Percentiles rank a stretch among this genome's conserved stretches.
Conservation (phyloP, 1,140 invertebrate species). For the Euwallacea fornicatus region DNA sequence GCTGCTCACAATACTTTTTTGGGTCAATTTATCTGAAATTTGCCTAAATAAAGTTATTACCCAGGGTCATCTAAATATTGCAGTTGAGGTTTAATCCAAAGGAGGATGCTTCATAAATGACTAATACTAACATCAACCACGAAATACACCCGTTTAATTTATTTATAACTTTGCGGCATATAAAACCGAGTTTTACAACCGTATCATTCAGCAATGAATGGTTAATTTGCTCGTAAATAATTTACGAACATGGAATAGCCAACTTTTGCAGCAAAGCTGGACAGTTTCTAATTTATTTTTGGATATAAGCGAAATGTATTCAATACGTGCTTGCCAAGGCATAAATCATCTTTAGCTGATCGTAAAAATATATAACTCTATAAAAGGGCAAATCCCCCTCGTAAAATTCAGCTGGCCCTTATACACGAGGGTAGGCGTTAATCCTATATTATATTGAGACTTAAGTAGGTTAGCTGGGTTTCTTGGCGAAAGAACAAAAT, state of each 20-base stretch:
- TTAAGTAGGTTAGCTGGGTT: constrained; percentile 11
- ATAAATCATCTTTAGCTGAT: constrained; percentile 31
- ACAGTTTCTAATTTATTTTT: constrained; percentile 14
- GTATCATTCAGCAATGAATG: constrained; percentile 6
- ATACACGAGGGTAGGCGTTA: constrained; percentile 25
- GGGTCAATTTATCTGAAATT: too few species aligned
- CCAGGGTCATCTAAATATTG: too few species aligned
- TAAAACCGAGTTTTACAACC: constrained; percentile 4
- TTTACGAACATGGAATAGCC: neutral
- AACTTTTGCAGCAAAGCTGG: too few species aligned
- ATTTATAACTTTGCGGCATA: neutral
- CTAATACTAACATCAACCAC: too few species aligned
- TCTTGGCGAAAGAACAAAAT: neutral
- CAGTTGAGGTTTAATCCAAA: too few species aligned
- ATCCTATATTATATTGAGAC: constrained; percentile 14
- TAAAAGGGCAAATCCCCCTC: constrained; percentile 25
- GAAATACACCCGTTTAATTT: neutral
- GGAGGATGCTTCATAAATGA: too few species aligned
- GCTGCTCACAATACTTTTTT: too few species aligned
- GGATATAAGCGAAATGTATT: constrained; percentile 7
- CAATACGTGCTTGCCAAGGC: constrained; percentile 19
- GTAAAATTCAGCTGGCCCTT: constrained; percentile 11
- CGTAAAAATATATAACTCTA: constrained; percentile 30
- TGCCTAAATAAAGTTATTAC: too few species aligned
- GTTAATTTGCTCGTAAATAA: constrained; percentile 9